A percentile compares a stretch with the other conserved stretches of the same genome.
These are phyloP conservation scores for Idris sp. DNA, from an alignment of 1,140 invertebrate genomes.

Conservation along the genomic window DNA sequence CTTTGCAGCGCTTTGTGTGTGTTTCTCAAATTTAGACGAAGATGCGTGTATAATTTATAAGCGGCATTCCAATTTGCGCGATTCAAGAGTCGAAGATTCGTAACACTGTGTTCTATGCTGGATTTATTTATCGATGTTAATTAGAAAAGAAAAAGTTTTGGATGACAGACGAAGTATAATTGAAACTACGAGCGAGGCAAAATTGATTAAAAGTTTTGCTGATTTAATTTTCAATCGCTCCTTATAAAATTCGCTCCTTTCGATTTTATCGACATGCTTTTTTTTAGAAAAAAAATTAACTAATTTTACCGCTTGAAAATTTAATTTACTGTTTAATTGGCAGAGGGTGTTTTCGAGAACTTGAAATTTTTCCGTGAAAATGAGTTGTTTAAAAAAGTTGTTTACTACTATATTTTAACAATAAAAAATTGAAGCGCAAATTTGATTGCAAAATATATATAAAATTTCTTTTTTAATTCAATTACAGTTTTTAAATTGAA, in stretches of 20 bases:
- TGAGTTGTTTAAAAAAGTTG: no score
- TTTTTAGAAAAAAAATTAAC: no score
- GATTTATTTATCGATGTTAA: conserved; percentile 55
- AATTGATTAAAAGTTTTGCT: conserved; percentile 50
- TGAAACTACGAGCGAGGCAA: conserved; percentile 15
- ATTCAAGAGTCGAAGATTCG: conserved; percentile 19
- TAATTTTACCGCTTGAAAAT: conserved; percentile 9
- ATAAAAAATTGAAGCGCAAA: no score
- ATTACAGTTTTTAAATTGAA: no score
- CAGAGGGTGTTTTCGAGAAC: not conserved
- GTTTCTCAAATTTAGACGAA: conserved; percentile 55
- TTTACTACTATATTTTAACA: no score
- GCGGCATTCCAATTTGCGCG: conserved; percentile 34
- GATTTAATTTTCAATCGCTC: conserved; percentile 50
- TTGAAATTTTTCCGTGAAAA: not conserved
- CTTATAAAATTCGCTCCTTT: conserved; percentile 42
- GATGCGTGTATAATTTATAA: conserved; percentile 57
- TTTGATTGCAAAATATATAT: no score
- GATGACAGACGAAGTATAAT: conserved; percentile 30
- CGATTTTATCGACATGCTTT: conserved; percentile 20
- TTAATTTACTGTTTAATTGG: conserved; percentile 21
- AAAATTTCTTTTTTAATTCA: no score
- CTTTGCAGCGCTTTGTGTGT: conserved; percentile 40
- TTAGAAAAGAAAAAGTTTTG: conserved; percentile 39
- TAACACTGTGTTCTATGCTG: conserved; percentile 51